Percentiles rank a stretch among this genome's conserved stretches.
These are phyloP conservation scores for Drosophila sulfurigaster DNA, from an alignment of 1,140 invertebrate species.

Conservation along the genomic window DNA sequence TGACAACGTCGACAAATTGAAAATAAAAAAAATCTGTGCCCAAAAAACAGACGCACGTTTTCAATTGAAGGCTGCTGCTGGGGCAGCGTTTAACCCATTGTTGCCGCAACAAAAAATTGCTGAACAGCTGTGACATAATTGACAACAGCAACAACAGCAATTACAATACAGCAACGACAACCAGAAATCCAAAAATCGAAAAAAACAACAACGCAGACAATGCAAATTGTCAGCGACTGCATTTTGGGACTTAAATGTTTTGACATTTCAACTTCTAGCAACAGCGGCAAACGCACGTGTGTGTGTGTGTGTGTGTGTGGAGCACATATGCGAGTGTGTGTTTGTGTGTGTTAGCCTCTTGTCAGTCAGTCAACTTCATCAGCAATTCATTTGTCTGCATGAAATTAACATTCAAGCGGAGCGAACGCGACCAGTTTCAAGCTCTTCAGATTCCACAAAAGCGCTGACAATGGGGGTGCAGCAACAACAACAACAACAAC, in stretches of 20 bases:
- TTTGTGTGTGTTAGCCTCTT: constrained; percentile 22
- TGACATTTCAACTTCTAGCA: constrained; percentile 64
- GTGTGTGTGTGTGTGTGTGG: constrained; percentile 4
- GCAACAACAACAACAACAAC: constrained; percentile 6
- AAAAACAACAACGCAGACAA: constrained; percentile 30
- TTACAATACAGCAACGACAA: constrained; percentile 19
- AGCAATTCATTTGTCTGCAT: constrained; percentile 65
- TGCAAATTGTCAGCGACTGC: constrained; percentile 48
- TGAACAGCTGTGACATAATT: constrained; percentile 36
- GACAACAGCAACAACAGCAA: constrained; percentile 20
- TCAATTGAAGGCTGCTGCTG: constrained; percentile 62
- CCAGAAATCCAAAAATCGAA: not conserved
- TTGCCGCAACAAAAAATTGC: constrained; percentile 52
- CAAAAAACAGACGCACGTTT: constrained; percentile 44
- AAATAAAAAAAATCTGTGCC: constrained; percentile 31
- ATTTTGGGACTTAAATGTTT: constrained; percentile 50
- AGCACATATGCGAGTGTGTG: not conserved
- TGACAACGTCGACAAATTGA: constrained; percentile 9
- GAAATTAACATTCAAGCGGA: constrained; percentile 54
- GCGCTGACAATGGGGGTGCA: constrained; percentile 27
- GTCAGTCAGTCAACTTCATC: constrained; percentile 22
- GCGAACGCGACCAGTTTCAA: constrained; percentile 9
- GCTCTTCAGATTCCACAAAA: constrained; percentile 15
- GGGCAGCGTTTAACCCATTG: constrained; percentile 64
- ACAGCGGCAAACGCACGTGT: constrained; percentile 11